Conservation (phyloP, 1,140 invertebrate genomes). For the Magallana ariakensis region DNA sequence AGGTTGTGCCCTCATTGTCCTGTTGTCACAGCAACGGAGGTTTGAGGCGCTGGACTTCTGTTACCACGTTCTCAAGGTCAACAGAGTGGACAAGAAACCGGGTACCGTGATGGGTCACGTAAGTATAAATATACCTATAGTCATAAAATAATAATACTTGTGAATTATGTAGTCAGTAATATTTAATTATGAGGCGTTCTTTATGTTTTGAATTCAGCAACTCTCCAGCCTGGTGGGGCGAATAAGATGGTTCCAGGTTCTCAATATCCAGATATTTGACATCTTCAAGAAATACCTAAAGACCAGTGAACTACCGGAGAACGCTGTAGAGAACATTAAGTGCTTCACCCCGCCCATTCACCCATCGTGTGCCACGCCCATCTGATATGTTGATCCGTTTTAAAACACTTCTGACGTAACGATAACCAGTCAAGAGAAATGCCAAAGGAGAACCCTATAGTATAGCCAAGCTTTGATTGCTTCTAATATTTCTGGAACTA, state of each 20-base stretch:
- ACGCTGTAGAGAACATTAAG: background rate
- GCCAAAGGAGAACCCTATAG: too few species aligned
- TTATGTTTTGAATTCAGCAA: conserved; percentile 83
- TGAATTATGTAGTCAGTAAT: too few species aligned
- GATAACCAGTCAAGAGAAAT: too few species aligned
- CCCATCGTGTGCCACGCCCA: background rate
- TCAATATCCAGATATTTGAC: conserved; percentile 99
- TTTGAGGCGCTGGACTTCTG: conserved; percentile 99
- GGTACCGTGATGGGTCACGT: conserved; percentile 96
- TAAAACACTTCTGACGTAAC: too few species aligned
- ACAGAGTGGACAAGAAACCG: conserved; percentile 96
- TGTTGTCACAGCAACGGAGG: conserved; percentile 95
- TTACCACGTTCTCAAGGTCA: conserved; percentile 97
- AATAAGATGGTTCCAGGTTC: conserved; percentile 97
- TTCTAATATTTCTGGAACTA: too few species aligned
- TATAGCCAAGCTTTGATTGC: too few species aligned
- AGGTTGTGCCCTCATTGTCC: conserved; percentile 96
- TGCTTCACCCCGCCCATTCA: conserved; percentile 2
- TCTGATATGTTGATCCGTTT: background rate
- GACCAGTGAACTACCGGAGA: background rate
- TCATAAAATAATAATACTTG: background rate
- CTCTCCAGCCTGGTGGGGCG: conserved; percentile 98
- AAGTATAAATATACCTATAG: conserved; percentile 80
- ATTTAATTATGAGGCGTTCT: background rate
- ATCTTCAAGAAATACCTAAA: conserved; percentile 93